These are phyloP conservation scores for Thalpophila matura DNA, from an alignment of 2,888 invertebrate genomes.

Conservation along the genomic window DNA sequence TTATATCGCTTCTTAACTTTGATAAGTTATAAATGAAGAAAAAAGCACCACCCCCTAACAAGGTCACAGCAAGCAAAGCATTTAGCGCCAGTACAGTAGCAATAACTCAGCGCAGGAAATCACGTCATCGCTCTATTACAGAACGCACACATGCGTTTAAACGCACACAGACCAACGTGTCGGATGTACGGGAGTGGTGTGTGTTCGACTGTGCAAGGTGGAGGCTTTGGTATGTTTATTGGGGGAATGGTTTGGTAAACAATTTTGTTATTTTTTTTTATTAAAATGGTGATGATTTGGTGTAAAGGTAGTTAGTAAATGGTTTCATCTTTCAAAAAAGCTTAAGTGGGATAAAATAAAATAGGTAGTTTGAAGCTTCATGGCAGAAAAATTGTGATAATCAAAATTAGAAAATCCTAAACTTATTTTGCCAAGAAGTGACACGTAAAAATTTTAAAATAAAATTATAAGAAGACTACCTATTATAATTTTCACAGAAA, in stretches of 20 bases:
- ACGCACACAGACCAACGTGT: constrained; percentile 55
- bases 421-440: too few species aligned
- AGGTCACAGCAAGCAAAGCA: constrained; percentile 78
- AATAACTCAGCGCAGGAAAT: constrained; percentile 91
- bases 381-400: too few species aligned
- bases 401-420: too few species aligned
- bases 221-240: constrained; percentile 39
- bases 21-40: not conserved
- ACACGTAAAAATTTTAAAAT: too few species aligned
- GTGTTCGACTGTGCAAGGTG: constrained; percentile 63
- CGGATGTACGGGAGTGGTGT: constrained; percentile 44
- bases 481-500: too few species aligned
- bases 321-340: too few species aligned
- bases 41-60: constrained; percentile 62
- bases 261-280: not conserved
- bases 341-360: too few species aligned
- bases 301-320: not conserved
- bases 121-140: constrained; percentile 91
- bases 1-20: too few species aligned
- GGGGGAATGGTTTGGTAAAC: not conserved
- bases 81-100: constrained; percentile 90
- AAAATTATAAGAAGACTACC: too few species aligned
- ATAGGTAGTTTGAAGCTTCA: too few species aligned
- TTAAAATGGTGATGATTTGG: not conserved
- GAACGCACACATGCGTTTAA: constrained; percentile 71